Percentiles rank a stretch among this genome's conserved stretches.
phyloP scores from a whole-genome alignment of 2,888 invertebrate genomes.

The Idaea dimidiata region DNA sequence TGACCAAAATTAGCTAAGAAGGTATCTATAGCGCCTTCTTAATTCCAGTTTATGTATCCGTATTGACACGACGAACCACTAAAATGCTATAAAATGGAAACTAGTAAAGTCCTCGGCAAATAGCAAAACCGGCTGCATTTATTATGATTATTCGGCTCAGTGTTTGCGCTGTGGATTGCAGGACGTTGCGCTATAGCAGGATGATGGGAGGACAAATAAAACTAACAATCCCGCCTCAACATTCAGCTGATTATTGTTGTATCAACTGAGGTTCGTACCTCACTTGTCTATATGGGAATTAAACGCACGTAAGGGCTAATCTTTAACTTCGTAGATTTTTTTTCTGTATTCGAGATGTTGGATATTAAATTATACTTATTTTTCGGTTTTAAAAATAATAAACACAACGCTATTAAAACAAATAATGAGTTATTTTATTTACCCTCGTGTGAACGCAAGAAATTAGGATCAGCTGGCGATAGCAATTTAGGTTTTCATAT shows the following conservation, averaged over 20 bases:
- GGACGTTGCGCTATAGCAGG: conserved; percentile 31
- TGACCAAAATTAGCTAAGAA: neutral
- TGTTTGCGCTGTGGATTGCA: conserved; percentile 1
- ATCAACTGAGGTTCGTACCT: too few species aligned
- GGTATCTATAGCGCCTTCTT: neutral
- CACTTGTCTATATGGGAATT: conserved; percentile 14
- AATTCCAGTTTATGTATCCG: neutral
- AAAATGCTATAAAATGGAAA: neutral
- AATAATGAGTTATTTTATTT: too few species aligned
- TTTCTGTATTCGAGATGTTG: too few species aligned
- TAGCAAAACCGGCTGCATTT: neutral
- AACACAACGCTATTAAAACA: too few species aligned
- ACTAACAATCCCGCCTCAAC: conserved; percentile 37
- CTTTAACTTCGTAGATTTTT: too few species aligned
- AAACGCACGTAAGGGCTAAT: too few species aligned
- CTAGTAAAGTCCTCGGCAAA: neutral
- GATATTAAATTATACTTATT: too few species aligned
- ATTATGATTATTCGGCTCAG: neutral
- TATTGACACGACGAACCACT: neutral
- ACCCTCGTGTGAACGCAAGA: too few species aligned
- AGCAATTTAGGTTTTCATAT: too few species aligned
- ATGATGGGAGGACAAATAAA: conserved; percentile 59
- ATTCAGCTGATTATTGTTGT: conserved; percentile 57
- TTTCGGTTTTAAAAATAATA: too few species aligned
- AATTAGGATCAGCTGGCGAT: too few species aligned